phyloP scores from a whole-genome alignment of 2,113 vertebrate species.

The Heterotis niloticus region DNA sequence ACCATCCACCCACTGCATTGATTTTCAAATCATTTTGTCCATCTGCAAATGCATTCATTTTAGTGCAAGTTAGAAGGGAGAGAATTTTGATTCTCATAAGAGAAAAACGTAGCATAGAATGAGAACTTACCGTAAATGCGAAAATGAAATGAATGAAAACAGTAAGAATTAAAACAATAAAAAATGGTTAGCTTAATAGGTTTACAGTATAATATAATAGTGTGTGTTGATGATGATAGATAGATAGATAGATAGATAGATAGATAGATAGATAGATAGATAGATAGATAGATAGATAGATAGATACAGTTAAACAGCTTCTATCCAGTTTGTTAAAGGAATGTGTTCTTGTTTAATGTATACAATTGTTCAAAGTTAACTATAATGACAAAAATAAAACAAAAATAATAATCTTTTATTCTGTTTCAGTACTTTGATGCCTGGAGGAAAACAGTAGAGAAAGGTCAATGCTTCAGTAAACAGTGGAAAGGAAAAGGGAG shows the following conservation, averaged over 20 bases:
- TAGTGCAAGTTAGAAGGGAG: neutral
- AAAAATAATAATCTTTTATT: slow-evolving; percentile 26
- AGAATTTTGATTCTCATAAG: neutral
- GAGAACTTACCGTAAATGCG: neutral
- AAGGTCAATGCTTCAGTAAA: slow-evolving; percentile 44
- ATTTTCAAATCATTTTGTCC: slow-evolving; percentile 8
- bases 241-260: too few species aligned
- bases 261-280: too few species aligned
- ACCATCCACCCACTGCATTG: neutral
- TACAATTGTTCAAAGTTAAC: neutral
- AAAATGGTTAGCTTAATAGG: neutral
- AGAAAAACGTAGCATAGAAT: neutral
- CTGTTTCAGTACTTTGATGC: slow-evolving; percentile 41
- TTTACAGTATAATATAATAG: too few species aligned
- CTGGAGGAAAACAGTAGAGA: slow-evolving; percentile 47
- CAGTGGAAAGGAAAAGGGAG: slow-evolving; percentile 20
- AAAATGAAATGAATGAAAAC: neutral
- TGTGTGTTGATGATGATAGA: too few species aligned
- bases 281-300: too few species aligned
- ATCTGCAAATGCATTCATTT: slow-evolving; percentile 14
- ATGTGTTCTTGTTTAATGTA: slow-evolving; percentile 5
- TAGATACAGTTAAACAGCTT: too few species aligned
- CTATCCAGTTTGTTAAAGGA: neutral
- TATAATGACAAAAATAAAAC: slow-evolving; percentile 5
- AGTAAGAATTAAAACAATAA: neutral